Conservation (phyloP, 2,113 vertebrate species). For the Dipodomys stephensi region DNA sequence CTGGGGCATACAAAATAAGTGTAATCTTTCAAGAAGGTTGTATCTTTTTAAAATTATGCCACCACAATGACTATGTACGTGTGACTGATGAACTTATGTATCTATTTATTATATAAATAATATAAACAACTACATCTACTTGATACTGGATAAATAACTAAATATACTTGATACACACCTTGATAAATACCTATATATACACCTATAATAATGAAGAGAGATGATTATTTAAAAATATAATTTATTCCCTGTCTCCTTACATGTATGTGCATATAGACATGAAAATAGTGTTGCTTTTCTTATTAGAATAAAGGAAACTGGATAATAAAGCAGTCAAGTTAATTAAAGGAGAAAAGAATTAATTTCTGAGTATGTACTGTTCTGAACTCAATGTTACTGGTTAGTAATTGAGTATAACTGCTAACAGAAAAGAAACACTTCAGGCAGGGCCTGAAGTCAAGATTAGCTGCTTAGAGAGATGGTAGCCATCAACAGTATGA, state of each 20-base stretch:
- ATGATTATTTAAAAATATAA: not conserved
- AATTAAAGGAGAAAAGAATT: constrained; percentile 28
- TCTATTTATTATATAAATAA: too few relatives aligned
- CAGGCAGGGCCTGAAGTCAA: not conserved
- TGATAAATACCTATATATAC: too few relatives aligned
- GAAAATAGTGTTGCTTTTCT: not conserved
- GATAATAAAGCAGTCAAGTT: constrained; percentile 12
- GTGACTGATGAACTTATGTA: not conserved
- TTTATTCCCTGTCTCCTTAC: not conserved
- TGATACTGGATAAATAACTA: not conserved
- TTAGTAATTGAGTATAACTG: constrained; percentile 21
- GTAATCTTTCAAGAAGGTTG: constrained; percentile 32
- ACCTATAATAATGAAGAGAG: not conserved
- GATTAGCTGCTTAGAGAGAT: not conserved
- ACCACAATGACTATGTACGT: not conserved
- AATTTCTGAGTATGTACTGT: not conserved
- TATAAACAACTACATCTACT: not conserved
- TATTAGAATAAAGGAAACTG: not conserved
- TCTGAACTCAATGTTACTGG: constrained; percentile 8
- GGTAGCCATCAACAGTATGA: accelerated
- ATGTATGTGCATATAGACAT: not conserved
- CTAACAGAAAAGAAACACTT: constrained; percentile 20
- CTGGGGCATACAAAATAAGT: not conserved
- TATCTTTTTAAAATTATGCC: constrained; percentile 45
- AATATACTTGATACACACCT: not conserved